Evolutionary conservation across 2,797 vertebrate genomes (phyloP), one percentile per base, ranked within the genome.

Genomic region (Tragopan temminckii): DNA sequence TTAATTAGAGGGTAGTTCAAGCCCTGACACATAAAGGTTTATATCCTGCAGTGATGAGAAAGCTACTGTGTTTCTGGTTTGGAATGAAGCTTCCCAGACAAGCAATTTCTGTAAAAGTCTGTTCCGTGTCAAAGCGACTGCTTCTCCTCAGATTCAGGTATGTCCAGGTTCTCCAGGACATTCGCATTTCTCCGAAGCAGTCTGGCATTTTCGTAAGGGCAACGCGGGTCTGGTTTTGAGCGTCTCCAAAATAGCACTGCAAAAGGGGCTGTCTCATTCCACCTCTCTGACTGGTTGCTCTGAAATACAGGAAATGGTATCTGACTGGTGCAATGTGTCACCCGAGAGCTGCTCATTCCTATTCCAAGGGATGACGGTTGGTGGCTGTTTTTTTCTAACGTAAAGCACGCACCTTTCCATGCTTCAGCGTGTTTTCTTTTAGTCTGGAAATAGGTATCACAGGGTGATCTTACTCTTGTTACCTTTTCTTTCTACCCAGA

Each of bases 1-100:
- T 85, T 96, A 89, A 85, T 89, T 94, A 93, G 66, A 81, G 70
- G 55, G 24, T 76, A 61, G 35, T 42, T 83, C 25, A 78, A 80
- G 62, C 66, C 88, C 80, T 59, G 40, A 85, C 92, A 40, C 66
- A 63, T 36, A 48, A 75, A 50, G 16, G 16, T 83, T 75, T 85
- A 31, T 85, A 80, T 58, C 23, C 61, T 53, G 76, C 8, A 67
- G 7, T 19, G 16, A 48, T 40, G 50, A 89, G 67, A 79, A 92
- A 79, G 52, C 46, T 88, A 5, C 52, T 91, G 17, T 20, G 31
- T 85, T 53, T 68, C 48, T 78, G 69, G 55, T 8, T 77, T 2
- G 1, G n/a, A 31, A 83, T 59, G 27, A 33, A 33, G 5, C 31
- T 86, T 88, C 16, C 14, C 8, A 74, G 52, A 25, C 14, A 79